Conservation (phyloP, 2,113 vertebrate species). For the Myotis davidii region DNA sequence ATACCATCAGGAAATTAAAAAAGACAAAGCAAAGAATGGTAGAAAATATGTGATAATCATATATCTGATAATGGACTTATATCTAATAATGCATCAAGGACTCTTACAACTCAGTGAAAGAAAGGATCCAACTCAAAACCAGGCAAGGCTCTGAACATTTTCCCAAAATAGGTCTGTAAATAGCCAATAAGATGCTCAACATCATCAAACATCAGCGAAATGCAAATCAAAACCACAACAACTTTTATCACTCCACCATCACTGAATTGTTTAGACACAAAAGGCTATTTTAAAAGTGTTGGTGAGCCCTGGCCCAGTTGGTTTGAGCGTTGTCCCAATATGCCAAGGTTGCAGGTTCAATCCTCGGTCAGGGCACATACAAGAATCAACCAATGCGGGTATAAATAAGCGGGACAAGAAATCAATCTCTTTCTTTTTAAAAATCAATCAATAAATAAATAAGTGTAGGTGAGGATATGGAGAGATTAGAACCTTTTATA, state of each 20-base stretch:
- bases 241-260: neutral
- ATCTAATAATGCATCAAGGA: neutral
- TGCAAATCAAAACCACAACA: neutral
- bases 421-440: no score
- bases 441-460: neutral
- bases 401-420: no score
- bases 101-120: neutral
- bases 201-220: neutral
- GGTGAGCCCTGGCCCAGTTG: neutral
- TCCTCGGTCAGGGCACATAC: no score
- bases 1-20: neutral
- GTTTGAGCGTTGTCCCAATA: no score
- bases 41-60: conserved; percentile 18
- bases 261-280: neutral
- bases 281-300: neutral
- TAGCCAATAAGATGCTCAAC: neutral
- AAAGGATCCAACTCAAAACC: neutral
- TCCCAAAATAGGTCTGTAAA: neutral
- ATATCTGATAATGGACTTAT: neutral
- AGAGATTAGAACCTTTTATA: neutral
- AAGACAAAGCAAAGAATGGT: neutral
- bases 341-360: no score
- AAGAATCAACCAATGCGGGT: no score
- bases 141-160: neutral
- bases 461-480: neutral